Base-by-base conservation (phyloP, 2,888 invertebrate genomes). In the Pseudanteris insignis region DNA sequence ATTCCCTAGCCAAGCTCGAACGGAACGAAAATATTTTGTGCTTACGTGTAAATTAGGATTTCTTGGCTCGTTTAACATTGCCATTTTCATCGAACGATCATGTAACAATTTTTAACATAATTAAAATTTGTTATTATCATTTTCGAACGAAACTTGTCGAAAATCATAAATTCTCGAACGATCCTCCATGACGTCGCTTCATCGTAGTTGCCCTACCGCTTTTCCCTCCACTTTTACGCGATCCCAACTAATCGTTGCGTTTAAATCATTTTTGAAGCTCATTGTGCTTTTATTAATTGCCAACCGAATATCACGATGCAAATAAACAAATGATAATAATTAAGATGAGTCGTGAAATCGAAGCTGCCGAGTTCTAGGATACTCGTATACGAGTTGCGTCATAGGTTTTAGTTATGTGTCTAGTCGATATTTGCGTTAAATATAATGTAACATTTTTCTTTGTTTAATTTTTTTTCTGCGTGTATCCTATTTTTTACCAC, bases 351-450 rank as follows among this genome's bases (percentile, higher is more conserved):
- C 34, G 21, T 24, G 13, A 5, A 53, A 25, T 32, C 24, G 43
- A 50, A 59, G 59, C 59, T 59, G 36, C 59, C 47, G 60, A 48
- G 51, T 60, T 53, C 21, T 36, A 60, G 53, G 58, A 59, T 59
- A 63, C 40, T 41, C 58, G 43, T 64, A 65, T 41, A 57, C 60
- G 53, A 51, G 46, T 59, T 58, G 55, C 50, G 33, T 46, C 41
- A 30, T 61, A 59, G 63, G 48, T 54, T 59, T 63, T 61, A 54
- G 61, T 63, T 60, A 47, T 21, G 30, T 48, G 24, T 60, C 60
- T 60, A 60, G 60, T 60, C 60, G 53, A 60, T 60, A 37, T 53
- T 18, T 59, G 41, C 47, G 47, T 41, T 51, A 9, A 44, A 28
- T 38, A 51, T 33, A 3, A 6, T 59, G 25, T 44, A 50, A 38